Conservation (phyloP, 2,113 vertebrate species). For the Cygnus atratus region DNA sequence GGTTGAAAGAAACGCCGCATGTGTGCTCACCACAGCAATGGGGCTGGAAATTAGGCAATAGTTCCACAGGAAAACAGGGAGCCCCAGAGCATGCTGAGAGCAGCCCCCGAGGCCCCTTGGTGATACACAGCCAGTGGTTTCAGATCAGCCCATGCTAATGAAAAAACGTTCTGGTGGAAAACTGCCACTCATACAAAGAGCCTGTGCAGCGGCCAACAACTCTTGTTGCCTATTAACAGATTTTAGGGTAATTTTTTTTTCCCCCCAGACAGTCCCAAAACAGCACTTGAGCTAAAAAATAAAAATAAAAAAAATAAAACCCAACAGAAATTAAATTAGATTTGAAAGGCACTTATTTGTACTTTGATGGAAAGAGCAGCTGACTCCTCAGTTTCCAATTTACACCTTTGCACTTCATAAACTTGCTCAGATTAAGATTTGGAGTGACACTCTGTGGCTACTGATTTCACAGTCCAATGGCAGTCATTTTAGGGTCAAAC, state of each 20-base stretch:
- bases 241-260: background rate
- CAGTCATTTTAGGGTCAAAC: background rate
- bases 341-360: background rate
- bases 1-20: background rate
- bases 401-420: background rate
- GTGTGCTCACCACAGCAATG: accelerated
- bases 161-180: background rate
- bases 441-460: background rate
- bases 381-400: background rate
- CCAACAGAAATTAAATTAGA: background rate
- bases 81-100: accelerated
- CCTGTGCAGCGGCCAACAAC: background rate
- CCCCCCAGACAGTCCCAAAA: background rate
- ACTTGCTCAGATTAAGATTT: background rate
- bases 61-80: background rate
- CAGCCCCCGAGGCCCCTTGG: accelerated
- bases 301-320: background rate
- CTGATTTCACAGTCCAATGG: background rate
- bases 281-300: background rate
- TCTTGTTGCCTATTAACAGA: background rate
- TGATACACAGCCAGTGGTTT: accelerated
- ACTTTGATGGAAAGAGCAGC: background rate
- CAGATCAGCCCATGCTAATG: background rate
- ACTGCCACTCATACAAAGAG: accelerated
- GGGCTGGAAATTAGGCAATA: background rate